Evolutionary conservation across 2,113 vertebrate species (phyloP).

Genomic region (Leptosomus discolor): DNA sequence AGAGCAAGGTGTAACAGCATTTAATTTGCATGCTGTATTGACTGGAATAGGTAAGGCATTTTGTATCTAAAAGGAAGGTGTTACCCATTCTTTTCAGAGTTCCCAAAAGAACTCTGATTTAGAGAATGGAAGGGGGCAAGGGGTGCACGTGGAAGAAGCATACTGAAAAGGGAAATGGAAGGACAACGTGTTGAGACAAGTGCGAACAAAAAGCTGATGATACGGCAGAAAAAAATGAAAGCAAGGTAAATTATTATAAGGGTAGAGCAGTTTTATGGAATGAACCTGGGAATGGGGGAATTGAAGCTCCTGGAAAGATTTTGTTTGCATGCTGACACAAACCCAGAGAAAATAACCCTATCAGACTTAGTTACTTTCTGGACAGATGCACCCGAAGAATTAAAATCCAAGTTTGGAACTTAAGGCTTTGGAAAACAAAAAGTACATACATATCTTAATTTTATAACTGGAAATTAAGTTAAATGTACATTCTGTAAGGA

Average conservation of each 20-base stretch:
- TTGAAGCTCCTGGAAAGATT: background rate
- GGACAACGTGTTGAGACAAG: background rate
- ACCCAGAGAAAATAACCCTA: background rate
- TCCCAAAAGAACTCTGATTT: background rate
- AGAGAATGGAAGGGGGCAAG: background rate
- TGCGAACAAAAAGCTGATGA: background rate
- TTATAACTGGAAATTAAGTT: background rate
- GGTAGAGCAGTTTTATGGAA: background rate
- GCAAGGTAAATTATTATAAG: background rate
- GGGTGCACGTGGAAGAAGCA: rapidly evolving
- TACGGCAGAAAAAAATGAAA: background rate
- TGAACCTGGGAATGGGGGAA: background rate
- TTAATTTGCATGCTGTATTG: background rate
- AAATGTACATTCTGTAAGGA: background rate
- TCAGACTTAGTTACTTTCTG: background rate
- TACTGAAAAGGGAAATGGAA: background rate
- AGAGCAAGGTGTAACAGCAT: background rate
- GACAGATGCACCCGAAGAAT: background rate
- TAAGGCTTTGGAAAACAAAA: background rate
- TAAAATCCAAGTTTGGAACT: background rate
- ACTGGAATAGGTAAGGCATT: background rate
- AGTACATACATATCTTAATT: background rate
- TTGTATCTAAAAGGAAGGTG: background rate
- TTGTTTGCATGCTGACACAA: background rate
- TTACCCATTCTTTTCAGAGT: background rate